phyloP scores from a whole-genome alignment of 2,113 vertebrate species.

The Onychostruthus taczanowskii region DNA sequence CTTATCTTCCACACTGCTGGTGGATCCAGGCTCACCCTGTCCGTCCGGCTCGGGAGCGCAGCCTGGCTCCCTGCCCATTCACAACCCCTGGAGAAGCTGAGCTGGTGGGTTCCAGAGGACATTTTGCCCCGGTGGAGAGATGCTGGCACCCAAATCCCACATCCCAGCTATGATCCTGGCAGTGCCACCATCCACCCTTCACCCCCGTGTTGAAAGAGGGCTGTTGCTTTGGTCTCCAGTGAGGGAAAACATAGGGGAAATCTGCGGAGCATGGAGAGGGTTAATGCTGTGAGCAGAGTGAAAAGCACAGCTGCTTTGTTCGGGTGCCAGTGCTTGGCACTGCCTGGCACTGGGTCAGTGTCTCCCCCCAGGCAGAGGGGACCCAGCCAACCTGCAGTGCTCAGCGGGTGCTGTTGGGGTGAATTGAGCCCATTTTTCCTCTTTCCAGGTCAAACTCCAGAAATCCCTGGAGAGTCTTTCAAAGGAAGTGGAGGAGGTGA shows the following conservation, averaged over 20 bases:
- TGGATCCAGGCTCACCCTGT: background rate
- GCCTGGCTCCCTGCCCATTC: background rate
- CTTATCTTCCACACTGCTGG: background rate
- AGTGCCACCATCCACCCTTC: fast-evolving
- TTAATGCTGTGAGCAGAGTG: fast-evolving
- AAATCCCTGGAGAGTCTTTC: slow-evolving; percentile 24
- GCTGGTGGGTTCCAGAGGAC: background rate
- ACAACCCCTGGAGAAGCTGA: background rate
- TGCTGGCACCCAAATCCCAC: background rate
- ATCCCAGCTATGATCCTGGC: background rate
- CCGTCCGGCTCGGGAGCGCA: fast-evolving
- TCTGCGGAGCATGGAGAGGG: fast-evolving
- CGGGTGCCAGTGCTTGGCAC: background rate
- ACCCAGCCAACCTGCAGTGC: background rate
- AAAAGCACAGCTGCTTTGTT: slow-evolving; percentile 14
- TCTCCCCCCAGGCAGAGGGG: background rate
- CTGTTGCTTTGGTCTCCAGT: background rate
- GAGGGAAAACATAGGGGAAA: background rate
- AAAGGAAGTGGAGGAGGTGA: slow-evolving; percentile 7
- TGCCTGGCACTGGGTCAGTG: background rate
- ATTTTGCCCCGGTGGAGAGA: fast-evolving
- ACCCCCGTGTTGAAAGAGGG: fast-evolving
- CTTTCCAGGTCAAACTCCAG: slow-evolving; percentile 50
- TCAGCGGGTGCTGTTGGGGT: fast-evolving
- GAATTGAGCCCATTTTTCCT: background rate